These are phyloP conservation scores for Neosalanx taihuensis DNA, from an alignment of 2,797 vertebrate genomes.

Conservation along the genomic window DNA sequence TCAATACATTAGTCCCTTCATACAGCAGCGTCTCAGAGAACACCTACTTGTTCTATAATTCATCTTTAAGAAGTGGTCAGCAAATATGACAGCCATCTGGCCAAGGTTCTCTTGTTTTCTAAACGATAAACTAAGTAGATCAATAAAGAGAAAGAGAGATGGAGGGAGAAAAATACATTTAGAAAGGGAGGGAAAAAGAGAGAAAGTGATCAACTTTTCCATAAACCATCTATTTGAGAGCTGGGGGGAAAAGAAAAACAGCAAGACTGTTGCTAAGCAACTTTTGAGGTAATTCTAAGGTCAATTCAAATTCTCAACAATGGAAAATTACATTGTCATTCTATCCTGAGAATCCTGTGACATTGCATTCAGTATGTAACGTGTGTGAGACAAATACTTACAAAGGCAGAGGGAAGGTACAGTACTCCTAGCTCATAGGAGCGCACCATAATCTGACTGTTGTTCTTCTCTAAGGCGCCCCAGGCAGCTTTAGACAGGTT, in stretches of 20 bases:
- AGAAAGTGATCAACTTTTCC: not conserved
- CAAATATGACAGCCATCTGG: too few species aligned
- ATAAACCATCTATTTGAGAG: constrained; percentile 5
- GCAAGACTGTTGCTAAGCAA: constrained; percentile 56
- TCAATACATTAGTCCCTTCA: too few species aligned
- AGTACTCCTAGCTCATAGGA: constrained; percentile 97
- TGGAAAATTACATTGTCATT: constrained; percentile 37
- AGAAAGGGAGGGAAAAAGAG: not conserved
- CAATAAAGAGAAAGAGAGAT: not conserved
- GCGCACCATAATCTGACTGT: constrained; percentile 90
- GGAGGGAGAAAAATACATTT: not conserved
- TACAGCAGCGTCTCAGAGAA: too few species aligned
- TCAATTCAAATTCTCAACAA: constrained; percentile 29
- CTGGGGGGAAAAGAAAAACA: constrained; percentile 22
- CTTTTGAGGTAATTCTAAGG: constrained; percentile 49
- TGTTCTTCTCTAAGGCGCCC: constrained; percentile 92
- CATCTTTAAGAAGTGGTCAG: too few species aligned
- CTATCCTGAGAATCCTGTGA: not conserved
- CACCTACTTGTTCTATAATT: too few species aligned
- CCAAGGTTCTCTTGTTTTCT: too few species aligned
- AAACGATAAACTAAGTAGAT: not conserved
- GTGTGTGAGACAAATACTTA: constrained; percentile 71
- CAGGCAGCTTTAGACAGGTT: constrained; percentile 98
- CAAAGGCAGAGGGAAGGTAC: constrained; percentile 88
- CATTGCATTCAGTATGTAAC: too few species aligned